These are phyloP conservation scores for Myotis davidii DNA, from an alignment of 2,113 vertebrate species.

Conservation along the genomic window DNA sequence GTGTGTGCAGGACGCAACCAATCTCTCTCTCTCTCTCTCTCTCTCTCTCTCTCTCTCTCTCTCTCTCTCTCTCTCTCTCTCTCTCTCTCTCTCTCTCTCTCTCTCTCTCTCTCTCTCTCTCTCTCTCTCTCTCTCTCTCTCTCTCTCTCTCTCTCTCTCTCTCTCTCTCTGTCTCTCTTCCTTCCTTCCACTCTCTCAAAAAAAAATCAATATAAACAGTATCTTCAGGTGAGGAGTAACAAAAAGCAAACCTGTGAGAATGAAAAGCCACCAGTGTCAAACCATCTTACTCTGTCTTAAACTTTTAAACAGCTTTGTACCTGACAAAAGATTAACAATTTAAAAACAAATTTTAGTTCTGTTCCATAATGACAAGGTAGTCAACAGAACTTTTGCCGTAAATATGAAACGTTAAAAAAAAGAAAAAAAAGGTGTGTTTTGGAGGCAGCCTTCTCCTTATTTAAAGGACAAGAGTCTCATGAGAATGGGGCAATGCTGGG, in stretches of 20 bases:
- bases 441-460: background rate
- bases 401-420: background rate
- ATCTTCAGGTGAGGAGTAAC: background rate
- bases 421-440: background rate
- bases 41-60: too few species aligned
- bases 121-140: too few species aligned
- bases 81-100: too few species aligned
- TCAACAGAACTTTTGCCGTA: background rate
- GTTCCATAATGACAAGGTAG: background rate
- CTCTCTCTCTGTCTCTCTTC: too few species aligned
- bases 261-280: background rate
- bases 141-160: too few species aligned
- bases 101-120: too few species aligned
- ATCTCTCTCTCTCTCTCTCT: background rate
- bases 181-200: background rate
- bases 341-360: background rate
- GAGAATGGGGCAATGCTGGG: fast-evolving
- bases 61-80: too few species aligned
- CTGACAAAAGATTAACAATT: background rate
- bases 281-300: background rate
- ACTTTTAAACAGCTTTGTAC: background rate
- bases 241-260: background rate
- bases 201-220: background rate
- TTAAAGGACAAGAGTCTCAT: background rate
- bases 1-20: too few species aligned